Conservation (phyloP, 1,140 invertebrate genomes). For the Heliothis virescens region DNA sequence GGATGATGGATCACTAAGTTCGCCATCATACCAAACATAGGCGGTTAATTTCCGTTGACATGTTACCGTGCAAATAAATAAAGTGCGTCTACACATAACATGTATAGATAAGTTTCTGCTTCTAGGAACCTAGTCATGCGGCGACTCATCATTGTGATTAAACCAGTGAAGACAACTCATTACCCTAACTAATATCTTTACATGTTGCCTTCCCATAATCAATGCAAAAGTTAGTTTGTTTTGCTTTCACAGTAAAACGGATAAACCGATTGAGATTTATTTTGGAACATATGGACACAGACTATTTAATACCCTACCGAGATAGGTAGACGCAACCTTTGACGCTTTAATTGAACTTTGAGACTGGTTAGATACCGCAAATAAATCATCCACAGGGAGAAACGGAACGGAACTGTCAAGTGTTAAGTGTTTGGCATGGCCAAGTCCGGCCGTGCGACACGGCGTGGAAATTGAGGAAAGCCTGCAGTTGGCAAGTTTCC, state of each 20-base stretch:
- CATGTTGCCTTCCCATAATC: too few relatives aligned
- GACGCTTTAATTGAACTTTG: too few relatives aligned
- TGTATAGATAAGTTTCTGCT: not conserved
- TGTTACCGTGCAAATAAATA: constrained; percentile 53
- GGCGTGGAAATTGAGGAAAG: constrained; percentile 14
- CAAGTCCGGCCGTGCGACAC: not conserved
- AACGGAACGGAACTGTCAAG: not conserved
- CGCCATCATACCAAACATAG: constrained; percentile 42
- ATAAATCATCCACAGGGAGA: not conserved
- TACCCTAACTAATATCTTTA: not conserved
- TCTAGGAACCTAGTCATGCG: constrained; percentile 1
- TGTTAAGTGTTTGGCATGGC: not conserved
- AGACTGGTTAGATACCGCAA: too few relatives aligned
- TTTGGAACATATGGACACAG: too few relatives aligned
- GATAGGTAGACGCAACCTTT: too few relatives aligned
- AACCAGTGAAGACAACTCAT: not conserved
- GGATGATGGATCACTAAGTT: constrained; percentile 56
- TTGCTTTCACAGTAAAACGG: too few relatives aligned
- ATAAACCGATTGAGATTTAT: too few relatives aligned
- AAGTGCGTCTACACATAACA: constrained; percentile 2
- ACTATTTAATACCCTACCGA: too few relatives aligned
- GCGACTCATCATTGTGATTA: constrained; percentile 24
- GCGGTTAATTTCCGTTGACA: constrained; percentile 57
- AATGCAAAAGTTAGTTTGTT: too few relatives aligned
- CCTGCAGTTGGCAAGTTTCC: not conserved